Base-by-base conservation (phyloP, 1,140 invertebrate species). In the Zaprionus vittiger region DNA sequence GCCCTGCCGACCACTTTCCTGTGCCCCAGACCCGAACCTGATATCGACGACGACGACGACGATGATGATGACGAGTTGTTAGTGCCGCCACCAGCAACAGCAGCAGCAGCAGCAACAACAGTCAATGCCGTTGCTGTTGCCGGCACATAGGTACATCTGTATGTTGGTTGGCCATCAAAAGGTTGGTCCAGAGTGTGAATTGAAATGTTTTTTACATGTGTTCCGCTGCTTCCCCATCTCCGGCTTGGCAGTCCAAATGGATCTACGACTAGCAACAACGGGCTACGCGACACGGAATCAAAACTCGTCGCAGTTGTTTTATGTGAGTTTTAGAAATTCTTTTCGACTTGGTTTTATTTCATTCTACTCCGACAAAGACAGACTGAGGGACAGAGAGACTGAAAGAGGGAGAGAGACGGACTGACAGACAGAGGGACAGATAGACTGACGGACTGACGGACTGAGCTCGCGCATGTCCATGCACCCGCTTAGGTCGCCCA, bases 151-250 rank as follows among this genome's bases (percentile, higher is more conserved):
- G n/a, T 5, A 17, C 15, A n/a, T 24, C 20, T 12, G 55, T 14
- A 17, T 12, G 37, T 49, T 52, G 38, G 61, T 73, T 34, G 47
- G 52, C 52, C 56, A 67, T 54, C 71, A 62, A 75, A 75, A 71
- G 69, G 73, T 76, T 76, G 73, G 57, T 75, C 63, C 60, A 79
- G 67, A 87, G 84, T 89, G 84, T 89, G 84, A 89, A 89, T 89
- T 89, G 66, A 90, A 89, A 89, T 89, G 84, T 80, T 84, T 75
- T 87, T 87, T 86, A 83, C 84, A 83, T 83, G 73, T 75, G 80
- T 81, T 79, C 54, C 59, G 34, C 56, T 47, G 55, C 2, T 47
- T 9, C 41, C 41, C n/a, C 41, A 17, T 6, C n/a, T 44, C 74
- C 22, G 28, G 68, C 22, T 37, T 26, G 57, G 34, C 70, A 4